Evolutionary conservation across 2,888 invertebrate species (phyloP).

Genomic region (Adela reaumurella): DNA sequence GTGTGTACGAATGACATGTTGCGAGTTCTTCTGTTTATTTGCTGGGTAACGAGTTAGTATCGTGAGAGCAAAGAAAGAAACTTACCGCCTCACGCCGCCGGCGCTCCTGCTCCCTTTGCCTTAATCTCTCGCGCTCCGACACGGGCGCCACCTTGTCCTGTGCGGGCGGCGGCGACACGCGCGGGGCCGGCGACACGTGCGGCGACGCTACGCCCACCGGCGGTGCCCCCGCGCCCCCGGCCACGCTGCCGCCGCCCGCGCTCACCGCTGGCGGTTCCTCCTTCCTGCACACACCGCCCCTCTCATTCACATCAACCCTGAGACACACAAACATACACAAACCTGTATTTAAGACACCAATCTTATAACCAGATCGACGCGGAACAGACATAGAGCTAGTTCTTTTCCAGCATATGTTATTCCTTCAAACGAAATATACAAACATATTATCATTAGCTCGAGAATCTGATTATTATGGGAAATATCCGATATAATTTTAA

Average conservation of each 20-base stretch:
- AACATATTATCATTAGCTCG: no score
- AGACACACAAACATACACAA: not conserved
- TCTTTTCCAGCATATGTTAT: no score
- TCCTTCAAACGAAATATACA: no score
- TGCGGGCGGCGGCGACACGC: constrained; percentile 18
- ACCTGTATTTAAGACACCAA: no score
- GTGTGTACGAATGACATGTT: no score
- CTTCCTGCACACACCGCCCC: constrained; percentile 1
- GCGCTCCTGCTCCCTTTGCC: constrained; percentile 86
- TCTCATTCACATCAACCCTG: not conserved
- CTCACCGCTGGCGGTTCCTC: constrained; percentile 21
- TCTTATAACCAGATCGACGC: no score
- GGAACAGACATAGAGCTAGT: no score
- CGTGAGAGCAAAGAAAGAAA: no score
- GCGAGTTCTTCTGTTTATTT: no score
- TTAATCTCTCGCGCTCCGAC: constrained; percentile 78
- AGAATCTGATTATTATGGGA: no score
- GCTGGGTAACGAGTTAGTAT: no score
- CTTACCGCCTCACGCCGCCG: constrained; percentile 89
- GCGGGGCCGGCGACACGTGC: constrained; percentile 31
- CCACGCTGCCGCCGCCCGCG: constrained; percentile 24
- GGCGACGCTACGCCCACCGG: constrained; percentile 20
- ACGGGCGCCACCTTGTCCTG: constrained; percentile 30
- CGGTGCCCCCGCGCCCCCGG: constrained; percentile 38
- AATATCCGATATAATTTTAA: no score